phyloP scores from a whole-genome alignment of 2,888 invertebrate genomes.

The Tanytarsus gracilentus region DNA sequence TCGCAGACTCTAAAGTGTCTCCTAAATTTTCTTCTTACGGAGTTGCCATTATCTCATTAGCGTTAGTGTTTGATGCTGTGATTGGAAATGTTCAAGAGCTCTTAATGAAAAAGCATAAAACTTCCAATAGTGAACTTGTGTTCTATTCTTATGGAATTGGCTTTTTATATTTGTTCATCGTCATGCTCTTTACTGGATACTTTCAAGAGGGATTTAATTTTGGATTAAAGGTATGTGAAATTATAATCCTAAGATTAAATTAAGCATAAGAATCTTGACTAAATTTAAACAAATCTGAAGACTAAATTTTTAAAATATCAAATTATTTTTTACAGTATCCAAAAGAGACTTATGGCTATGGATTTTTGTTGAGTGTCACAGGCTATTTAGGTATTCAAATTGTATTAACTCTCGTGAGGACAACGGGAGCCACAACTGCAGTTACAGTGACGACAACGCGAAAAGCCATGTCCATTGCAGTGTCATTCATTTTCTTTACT shows the following conservation, averaged over 20 bases:
- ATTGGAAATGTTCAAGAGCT: constrained; percentile 98
- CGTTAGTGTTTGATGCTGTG: constrained; percentile 85
- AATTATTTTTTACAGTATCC: constrained; percentile 49
- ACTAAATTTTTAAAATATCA: not conserved
- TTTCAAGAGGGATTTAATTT: constrained; percentile 64
- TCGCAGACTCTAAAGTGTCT: constrained; percentile 66
- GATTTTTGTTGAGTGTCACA: constrained; percentile 73
- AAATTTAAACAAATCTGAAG: not conserved
- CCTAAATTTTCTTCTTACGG: constrained; percentile 65
- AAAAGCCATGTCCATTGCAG: constrained; percentile 83
- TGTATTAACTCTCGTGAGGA: constrained; percentile 79
- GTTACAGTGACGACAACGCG: constrained; percentile 87
- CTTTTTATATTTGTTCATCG: constrained; percentile 66
- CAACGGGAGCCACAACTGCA: constrained; percentile 83
- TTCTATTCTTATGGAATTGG: constrained; percentile 87
- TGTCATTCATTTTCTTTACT: constrained; percentile 87
- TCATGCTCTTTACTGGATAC: constrained; percentile 64
- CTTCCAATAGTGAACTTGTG: constrained; percentile 84
- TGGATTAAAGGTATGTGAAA: constrained; percentile 58
- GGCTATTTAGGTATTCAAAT: constrained; percentile 92
- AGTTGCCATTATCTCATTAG: constrained; percentile 68
- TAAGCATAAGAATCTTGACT: not conserved
- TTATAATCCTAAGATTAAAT: constrained; percentile 14
- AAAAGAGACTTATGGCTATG: constrained; percentile 70
- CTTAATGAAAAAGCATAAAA: constrained; percentile 74